These are phyloP conservation scores for Menidia beryllina DNA, from an alignment of 2,113 vertebrate species.

Conservation along the genomic window DNA sequence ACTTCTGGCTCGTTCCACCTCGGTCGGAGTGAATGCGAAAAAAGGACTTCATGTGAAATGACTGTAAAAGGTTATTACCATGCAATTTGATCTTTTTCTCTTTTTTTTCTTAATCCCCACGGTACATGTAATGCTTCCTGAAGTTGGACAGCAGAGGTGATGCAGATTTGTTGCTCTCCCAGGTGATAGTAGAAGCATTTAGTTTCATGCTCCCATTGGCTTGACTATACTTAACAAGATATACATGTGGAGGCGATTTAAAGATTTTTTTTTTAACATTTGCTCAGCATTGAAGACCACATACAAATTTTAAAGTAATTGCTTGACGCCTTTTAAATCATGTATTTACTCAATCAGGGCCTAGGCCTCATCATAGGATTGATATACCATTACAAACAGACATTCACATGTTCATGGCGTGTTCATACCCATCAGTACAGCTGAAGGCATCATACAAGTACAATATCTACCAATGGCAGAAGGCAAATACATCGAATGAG, in stretches of 20 bases:
- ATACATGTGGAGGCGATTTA: slow-evolving; percentile 34
- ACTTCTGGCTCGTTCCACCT: slow-evolving; percentile 53
- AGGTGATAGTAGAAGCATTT: slow-evolving; percentile 45
- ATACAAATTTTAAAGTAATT: slow-evolving; percentile 42
- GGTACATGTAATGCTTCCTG: slow-evolving; percentile 44
- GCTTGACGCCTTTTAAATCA: slow-evolving; percentile 34
- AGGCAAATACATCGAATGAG: too few relatives aligned
- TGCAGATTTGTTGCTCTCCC: slow-evolving; percentile 43
- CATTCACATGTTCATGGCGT: too few relatives aligned
- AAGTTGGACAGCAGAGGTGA: slow-evolving; percentile 38
- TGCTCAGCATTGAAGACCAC: slow-evolving; percentile 26
- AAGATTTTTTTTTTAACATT: slow-evolving; percentile 32
- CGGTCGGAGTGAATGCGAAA: slow-evolving; percentile 21
- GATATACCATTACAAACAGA: too few relatives aligned
- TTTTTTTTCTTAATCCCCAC: slow-evolving; percentile 60
- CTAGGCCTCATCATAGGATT: not conserved
- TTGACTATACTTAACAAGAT: slow-evolving; percentile 10
- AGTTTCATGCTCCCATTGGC: slow-evolving; percentile 41
- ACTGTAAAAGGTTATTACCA: not conserved
- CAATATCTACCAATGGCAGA: too few relatives aligned
- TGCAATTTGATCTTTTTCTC: too few relatives aligned
- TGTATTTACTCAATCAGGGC: not conserved
- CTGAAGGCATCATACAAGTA: too few relatives aligned
- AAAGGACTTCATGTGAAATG: slow-evolving; percentile 4
- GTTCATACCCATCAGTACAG: too few relatives aligned